These are phyloP conservation scores for Drosophila prostipennis DNA, from an alignment of 2,888 invertebrate genomes.

Conservation along the genomic window DNA sequence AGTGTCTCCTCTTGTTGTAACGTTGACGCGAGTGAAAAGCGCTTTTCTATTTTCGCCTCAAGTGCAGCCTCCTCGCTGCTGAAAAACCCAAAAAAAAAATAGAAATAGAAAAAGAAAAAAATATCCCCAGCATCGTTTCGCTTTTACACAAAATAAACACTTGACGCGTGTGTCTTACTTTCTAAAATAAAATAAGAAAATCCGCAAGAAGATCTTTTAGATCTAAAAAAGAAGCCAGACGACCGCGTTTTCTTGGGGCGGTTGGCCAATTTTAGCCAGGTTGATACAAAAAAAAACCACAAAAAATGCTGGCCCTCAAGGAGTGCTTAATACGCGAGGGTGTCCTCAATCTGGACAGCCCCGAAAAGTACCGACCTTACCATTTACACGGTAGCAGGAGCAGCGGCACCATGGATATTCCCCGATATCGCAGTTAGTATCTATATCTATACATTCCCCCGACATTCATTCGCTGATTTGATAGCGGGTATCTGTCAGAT, in stretches of 20 bases:
- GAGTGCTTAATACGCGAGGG: slow-evolving; percentile 82
- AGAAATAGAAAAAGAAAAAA: slow-evolving; percentile 11
- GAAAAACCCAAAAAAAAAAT: slow-evolving; percentile 25
- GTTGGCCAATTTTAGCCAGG: slow-evolving; percentile 28
- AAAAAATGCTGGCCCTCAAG: slow-evolving; percentile 79
- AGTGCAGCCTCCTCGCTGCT: slow-evolving; percentile 60
- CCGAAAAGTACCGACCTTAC: slow-evolving; percentile 47
- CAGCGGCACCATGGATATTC: slow-evolving; percentile 69
- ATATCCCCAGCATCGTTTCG: slow-evolving; percentile 17
- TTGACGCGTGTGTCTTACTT: slow-evolving; percentile 67
- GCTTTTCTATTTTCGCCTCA: slow-evolving; percentile 77
- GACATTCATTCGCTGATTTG: neutral
- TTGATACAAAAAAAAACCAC: neutral
- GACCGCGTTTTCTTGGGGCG: slow-evolving; percentile 14
- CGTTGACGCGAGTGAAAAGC: slow-evolving; percentile 70
- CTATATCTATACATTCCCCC: slow-evolving; percentile 38
- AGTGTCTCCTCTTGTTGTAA: slow-evolving; percentile 57
- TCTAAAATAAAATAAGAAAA: slow-evolving; percentile 62
- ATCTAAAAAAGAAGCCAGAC: slow-evolving; percentile 18
- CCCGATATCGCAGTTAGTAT: slow-evolving; percentile 72
- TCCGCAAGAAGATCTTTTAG: slow-evolving; percentile 11
- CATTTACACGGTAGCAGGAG: slow-evolving; percentile 63
- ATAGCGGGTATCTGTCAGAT: slow-evolving; percentile 33
- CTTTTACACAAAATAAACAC: slow-evolving; percentile 42
- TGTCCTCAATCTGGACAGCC: slow-evolving; percentile 73